A percentile compares a stretch with the other conserved stretches of the same genome.
Evolutionary conservation across 2,113 vertebrate species (phyloP).

Genomic region (Litocranius walleri): DNA sequence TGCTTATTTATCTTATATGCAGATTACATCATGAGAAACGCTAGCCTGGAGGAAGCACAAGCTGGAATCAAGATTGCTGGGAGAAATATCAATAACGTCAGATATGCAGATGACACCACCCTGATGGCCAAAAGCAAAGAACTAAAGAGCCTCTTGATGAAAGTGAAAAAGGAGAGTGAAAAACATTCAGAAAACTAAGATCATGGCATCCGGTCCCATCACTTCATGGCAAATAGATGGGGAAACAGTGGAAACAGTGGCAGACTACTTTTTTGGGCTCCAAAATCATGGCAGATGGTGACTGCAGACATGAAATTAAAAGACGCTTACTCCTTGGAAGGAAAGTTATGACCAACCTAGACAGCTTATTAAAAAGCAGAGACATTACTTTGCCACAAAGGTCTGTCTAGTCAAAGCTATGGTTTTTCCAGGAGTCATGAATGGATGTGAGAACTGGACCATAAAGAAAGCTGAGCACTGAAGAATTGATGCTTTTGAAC

Average conservation of each 20-base stretch:
- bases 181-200: neutral
- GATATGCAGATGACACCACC: neutral
- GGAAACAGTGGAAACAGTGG: too few species aligned
- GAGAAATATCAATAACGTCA: neutral
- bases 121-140: neutral
- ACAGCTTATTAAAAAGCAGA: too few species aligned
- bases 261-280: too few species aligned
- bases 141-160: neutral
- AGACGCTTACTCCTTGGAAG: too few species aligned
- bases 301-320: too few species aligned
- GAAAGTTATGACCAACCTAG: too few species aligned
- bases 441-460: too few species aligned
- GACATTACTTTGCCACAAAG: too few species aligned
- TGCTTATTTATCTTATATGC: neutral
- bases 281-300: too few species aligned
- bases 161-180: neutral
- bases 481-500: too few species aligned
- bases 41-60: neutral
- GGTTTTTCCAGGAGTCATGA: too few species aligned
- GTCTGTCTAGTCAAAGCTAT: too few species aligned
- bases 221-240: neutral
- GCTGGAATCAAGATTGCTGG: neutral
- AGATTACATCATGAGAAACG: neutral
- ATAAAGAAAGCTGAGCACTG: accelerated
- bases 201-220: neutral